Evolutionary conservation across 2,797 vertebrate genomes (phyloP).

Genomic region (Muscicapa comitata): DNA sequence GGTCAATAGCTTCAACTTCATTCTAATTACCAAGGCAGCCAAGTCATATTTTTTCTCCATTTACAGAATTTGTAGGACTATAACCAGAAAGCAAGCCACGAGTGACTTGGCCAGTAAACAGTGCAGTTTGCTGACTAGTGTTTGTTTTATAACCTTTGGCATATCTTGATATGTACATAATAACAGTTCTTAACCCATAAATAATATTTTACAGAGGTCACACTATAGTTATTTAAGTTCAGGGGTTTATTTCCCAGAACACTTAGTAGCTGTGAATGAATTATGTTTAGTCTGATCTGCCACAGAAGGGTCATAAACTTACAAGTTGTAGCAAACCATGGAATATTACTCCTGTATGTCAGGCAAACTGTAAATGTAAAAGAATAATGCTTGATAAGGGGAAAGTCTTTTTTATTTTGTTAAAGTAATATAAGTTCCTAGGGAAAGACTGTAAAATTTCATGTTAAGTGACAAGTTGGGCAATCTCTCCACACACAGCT

Average conservation of each 20-base stretch:
- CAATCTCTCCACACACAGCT: constrained; percentile 11
- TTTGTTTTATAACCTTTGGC: constrained; percentile 73
- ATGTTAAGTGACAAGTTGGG: constrained; percentile 58
- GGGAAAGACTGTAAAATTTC: constrained; percentile 67
- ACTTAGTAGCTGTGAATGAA: constrained; percentile 78
- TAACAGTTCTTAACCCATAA: constrained; percentile 73
- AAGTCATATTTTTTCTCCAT: constrained; percentile 31
- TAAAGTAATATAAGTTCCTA: constrained; percentile 59
- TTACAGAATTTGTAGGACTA: constrained; percentile 46
- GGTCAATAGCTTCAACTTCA: constrained; percentile 34
- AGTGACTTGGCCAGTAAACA: constrained; percentile 44
- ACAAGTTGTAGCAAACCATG: constrained; percentile 70
- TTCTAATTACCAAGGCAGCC: constrained; percentile 48
- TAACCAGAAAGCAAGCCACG: constrained; percentile 51
- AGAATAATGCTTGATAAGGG: constrained; percentile 74
- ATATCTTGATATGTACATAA: constrained; percentile 72
- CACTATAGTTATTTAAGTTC: constrained; percentile 75
- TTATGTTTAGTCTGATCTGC: constrained; percentile 77
- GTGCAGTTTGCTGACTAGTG: constrained; percentile 59
- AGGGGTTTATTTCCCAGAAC: constrained; percentile 77
- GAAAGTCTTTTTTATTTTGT: constrained; percentile 69
- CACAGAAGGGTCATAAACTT: constrained; percentile 76
- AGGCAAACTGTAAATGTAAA: constrained; percentile 69
- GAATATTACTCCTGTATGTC: constrained; percentile 73
- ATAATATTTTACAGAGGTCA: constrained; percentile 80